Percentiles rank a stretch among this genome's conserved stretches.
Conservation (phyloP, 2,797 vertebrate species). For the Emydoidea blandingii region DNA sequence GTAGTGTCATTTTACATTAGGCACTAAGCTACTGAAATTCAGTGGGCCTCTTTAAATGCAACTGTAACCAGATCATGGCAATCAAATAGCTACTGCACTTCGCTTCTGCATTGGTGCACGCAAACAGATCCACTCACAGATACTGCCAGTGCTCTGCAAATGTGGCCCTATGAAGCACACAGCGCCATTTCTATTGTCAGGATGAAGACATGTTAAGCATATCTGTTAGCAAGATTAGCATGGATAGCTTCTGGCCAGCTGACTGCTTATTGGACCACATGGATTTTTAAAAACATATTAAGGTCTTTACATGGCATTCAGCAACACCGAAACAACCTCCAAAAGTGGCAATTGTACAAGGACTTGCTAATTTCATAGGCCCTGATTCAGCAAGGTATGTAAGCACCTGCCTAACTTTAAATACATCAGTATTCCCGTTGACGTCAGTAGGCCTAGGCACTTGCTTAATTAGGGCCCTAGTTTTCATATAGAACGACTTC, state of each 20-base stretch:
- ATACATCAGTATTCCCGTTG: not conserved
- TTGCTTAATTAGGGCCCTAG: not conserved
- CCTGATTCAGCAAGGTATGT: not conserved
- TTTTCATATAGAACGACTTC: not conserved
- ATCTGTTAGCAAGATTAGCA: not conserved
- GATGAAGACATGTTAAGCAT: not conserved
- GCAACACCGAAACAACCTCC: not conserved
- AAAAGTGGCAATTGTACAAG: not conserved
- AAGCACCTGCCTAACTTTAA: not conserved
- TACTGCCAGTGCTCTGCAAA: not conserved
- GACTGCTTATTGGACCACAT: not conserved
- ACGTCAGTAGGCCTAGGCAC: not conserved
- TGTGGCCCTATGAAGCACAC: not conserved
- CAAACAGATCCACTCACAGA: not conserved
- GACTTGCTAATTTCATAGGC: not conserved
- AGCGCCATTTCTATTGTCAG: not conserved
- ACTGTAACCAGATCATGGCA: not conserved
- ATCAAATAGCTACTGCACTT: rapidly evolving
- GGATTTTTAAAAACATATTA: not conserved
- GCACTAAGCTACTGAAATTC: not conserved
- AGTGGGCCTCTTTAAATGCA: not conserved
- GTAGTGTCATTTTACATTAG: not conserved
- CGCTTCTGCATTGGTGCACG: not conserved
- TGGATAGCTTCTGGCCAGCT: not conserved
- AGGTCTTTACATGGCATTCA: not conserved